Base-by-base conservation (phyloP, 2,113 vertebrate genomes). In the Thalassarche chlororhynchos region DNA sequence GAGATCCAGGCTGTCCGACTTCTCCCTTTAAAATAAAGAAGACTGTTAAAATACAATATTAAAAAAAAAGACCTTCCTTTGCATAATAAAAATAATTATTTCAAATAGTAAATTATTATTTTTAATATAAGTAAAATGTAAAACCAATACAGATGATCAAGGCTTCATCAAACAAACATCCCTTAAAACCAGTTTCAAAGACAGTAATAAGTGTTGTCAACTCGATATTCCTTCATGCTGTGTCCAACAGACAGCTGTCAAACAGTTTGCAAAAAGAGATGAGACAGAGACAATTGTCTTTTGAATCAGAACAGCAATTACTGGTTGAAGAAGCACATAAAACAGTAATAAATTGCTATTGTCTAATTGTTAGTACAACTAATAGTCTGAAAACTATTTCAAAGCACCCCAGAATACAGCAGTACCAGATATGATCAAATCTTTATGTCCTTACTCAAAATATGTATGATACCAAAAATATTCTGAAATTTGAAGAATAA, bases 11-110 rank as follows among this genome's bases (percentile, higher is more conserved):
- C 28, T 95, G 90, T 83, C 98, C 98, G 3, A 74, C 85, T 96
- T 98, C 98, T 96, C 98, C 98, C 98, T 98, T 96, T 90, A 61
- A 89, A 93, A 91, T 21, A 52, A 96, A 84, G 61, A 34, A 81
- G 0, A 17, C 2, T 57, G 4, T 64, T 72, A 70, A 70, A 87
- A 78, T n/a, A 51, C 7, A 26, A 15, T 57, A 66, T 23, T 36
- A 4, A 47, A 32, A 64, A 70, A 44, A 40, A 29, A 38, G 5
- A 38, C 3, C 8, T 32, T 72, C 6, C 24, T 78, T 90, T 82
- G 36, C 17, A 65, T 20, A 54, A 86, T 31, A 71, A 70, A 65
- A 61, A 18, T 5, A 26, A 38, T 34, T 61, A 31, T 40, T 71
- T 92, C 4, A 61, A 76, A 57, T 9, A 31, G 4, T 20, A 64